A percentile compares a stretch with the other conserved stretches of the same genome.
Conservation (phyloP, 2,888 invertebrate species). For the Heliconius aoede region DNA sequence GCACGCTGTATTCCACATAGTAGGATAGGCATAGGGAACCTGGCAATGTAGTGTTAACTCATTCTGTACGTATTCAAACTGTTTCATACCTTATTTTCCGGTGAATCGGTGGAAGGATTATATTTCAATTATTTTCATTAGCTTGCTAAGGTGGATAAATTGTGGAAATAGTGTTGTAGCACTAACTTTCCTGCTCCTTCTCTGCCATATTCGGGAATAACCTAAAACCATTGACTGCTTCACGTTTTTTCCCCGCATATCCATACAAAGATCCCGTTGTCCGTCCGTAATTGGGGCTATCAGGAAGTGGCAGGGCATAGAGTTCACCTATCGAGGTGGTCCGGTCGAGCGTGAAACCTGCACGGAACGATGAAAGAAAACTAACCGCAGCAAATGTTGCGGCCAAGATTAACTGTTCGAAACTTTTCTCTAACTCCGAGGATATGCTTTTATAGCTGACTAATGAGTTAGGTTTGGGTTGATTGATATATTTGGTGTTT, state of each 20-base stretch:
- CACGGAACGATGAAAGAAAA: slow-evolving; percentile 45
- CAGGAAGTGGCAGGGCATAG: slow-evolving; percentile 70
- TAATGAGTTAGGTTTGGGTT: slow-evolving; percentile 9
- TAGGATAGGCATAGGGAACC: too few species aligned
- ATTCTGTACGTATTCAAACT: too few species aligned
- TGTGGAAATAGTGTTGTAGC: too few species aligned
- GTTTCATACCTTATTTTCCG: too few species aligned
- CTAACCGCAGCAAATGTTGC: slow-evolving; percentile 34
- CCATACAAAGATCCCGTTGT: slow-evolving; percentile 52
- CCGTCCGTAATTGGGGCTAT: slow-evolving; percentile 75
- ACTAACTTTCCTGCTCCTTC: too few species aligned
- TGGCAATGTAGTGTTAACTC: too few species aligned
- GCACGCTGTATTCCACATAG: too few species aligned
- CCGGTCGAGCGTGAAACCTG: slow-evolving; percentile 62
- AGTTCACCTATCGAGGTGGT: slow-evolving; percentile 72
- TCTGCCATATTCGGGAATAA: too few species aligned
- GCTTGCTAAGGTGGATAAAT: too few species aligned
- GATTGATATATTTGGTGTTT: background rate
- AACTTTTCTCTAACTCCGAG: slow-evolving; percentile 25
- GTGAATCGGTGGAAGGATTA: too few species aligned
- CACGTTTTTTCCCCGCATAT: slow-evolving; percentile 42
- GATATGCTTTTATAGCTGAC: slow-evolving; percentile 26
- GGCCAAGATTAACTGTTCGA: slow-evolving; percentile 33
- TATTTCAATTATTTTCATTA: too few species aligned
- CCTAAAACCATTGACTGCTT: too few species aligned